Evolutionary conservation across 2,888 invertebrate genomes (phyloP).

Genomic region (Eupeodes luniger): DNA sequence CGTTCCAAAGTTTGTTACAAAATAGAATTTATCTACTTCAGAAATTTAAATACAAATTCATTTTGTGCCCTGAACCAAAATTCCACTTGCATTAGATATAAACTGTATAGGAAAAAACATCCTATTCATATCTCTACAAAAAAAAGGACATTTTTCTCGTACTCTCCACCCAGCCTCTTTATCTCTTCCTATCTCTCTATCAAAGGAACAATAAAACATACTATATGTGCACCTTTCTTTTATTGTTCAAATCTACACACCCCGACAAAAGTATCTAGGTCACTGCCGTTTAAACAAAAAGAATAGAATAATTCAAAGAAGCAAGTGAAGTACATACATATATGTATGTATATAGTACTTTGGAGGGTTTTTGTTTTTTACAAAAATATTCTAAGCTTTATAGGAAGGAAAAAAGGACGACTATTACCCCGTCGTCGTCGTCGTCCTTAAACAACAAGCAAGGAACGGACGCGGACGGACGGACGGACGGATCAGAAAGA

Average conservation of each 20-base stretch:
- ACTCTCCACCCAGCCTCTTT: neutral
- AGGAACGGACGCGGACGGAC: neutral
- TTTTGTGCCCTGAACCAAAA: neutral
- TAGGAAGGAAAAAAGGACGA: neutral
- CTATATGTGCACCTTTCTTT: slow-evolving; percentile 3
- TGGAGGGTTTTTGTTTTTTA: neutral
- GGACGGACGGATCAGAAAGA: slow-evolving; percentile 44
- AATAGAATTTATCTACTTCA: neutral
- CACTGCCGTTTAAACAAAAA: slow-evolving; percentile 42
- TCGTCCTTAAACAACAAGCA: too few relatives aligned
- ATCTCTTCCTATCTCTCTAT: neutral
- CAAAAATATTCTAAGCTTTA: slow-evolving; percentile 12
- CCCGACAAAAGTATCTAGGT: slow-evolving; percentile 42
- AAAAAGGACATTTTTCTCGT: neutral
- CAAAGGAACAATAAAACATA: neutral
- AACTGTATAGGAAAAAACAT: neutral
- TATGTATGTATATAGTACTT: neutral
- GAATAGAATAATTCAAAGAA: neutral
- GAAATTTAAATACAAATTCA: neutral
- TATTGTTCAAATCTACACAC: slow-evolving; percentile 3
- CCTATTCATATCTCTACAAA: neutral
- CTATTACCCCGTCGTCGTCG: neutral
- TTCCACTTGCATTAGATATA: neutral
- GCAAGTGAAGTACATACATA: slow-evolving; percentile 1
- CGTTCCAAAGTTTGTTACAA: neutral